These are phyloP conservation scores for Drosophila quadrilineata DNA, from an alignment of 1,140 invertebrate genomes.

Conservation along the genomic window DNA sequence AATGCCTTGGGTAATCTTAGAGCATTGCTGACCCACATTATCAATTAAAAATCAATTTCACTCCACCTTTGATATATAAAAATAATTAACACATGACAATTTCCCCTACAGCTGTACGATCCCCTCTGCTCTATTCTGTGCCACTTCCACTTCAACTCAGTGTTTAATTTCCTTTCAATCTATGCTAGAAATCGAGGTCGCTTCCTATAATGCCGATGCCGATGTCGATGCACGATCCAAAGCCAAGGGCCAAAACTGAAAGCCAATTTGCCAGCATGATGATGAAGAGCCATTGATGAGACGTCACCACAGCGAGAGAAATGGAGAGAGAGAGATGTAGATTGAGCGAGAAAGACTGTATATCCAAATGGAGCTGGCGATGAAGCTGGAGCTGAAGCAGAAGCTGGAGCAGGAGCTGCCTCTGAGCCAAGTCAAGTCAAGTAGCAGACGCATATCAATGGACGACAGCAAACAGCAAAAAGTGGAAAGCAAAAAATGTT, in stretches of 20 bases:
- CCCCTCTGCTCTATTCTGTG: conserved; percentile 7
- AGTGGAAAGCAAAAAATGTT: conserved; percentile 62
- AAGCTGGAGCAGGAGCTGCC: neutral
- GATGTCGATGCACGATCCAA: neutral
- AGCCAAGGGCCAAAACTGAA: conserved; percentile 32
- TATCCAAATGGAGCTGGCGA: neutral
- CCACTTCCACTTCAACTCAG: conserved; percentile 36
- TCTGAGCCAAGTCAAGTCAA: conserved; percentile 39
- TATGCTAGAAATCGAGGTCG: conserved; percentile 68
- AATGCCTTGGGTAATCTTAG: neutral
- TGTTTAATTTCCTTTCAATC: conserved; percentile 80
- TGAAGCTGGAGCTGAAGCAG: neutral
- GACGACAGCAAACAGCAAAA: conserved; percentile 60
- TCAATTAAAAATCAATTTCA: conserved; percentile 39
- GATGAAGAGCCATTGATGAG: conserved; percentile 51
- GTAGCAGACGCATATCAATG: conserved; percentile 65
- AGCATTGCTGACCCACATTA: conserved; percentile 12
- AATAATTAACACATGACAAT: conserved; percentile 65
- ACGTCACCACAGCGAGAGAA: conserved; percentile 19
- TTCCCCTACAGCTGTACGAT: conserved; percentile 45
- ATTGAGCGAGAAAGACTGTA: too few species aligned
- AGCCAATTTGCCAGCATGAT: conserved; percentile 66
- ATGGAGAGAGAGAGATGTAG: neutral
- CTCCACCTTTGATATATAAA: conserved; percentile 11
- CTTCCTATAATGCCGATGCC: neutral